Percentiles rank a stretch among this genome's conserved stretches.
Conservation (phyloP, 2,888 invertebrate genomes). For the Lissonota sp. region DNA sequence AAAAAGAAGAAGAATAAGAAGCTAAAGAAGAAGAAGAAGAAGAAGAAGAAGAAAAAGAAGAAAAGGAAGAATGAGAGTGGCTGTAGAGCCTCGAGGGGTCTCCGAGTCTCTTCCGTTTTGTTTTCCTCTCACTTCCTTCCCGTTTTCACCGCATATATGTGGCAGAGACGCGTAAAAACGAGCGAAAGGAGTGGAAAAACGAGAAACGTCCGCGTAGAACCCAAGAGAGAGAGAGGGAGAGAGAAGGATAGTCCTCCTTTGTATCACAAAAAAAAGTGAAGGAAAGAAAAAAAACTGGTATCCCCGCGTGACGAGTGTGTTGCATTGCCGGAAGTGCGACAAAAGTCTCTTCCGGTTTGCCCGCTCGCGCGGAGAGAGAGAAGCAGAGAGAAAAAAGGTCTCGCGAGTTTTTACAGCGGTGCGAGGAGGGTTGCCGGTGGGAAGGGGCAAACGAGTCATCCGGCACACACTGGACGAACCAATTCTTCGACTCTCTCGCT, state of each 20-base stretch:
- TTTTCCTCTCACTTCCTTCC: conserved; percentile 62
- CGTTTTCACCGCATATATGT: conserved; percentile 43
- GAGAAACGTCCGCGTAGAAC: not conserved
- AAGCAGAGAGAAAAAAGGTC: conserved; percentile 3
- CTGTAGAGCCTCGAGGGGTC: conserved; percentile 16
- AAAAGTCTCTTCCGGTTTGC: conserved; percentile 55
- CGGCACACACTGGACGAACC: conserved; percentile 79
- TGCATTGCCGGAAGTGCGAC: conserved; percentile 52
- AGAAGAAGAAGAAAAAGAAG: conserved; percentile 6
- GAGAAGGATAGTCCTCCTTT: not conserved
- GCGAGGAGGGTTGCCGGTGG: conserved; percentile 11
- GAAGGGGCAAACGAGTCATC: conserved; percentile 66
- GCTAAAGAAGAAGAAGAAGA: conserved; percentile 19
- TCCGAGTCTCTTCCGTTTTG: conserved; percentile 61
- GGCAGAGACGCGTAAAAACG: not conserved
- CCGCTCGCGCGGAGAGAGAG: not conserved
- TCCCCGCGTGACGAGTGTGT: conserved; percentile 11
- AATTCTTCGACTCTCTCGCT: conserved; percentile 72
- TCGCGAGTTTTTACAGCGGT: not conserved
- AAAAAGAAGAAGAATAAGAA: not conserved
- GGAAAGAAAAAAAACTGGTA: not conserved
- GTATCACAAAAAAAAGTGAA: not conserved
- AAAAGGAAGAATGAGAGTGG: conserved; percentile 1
- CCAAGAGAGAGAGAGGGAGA: not conserved
- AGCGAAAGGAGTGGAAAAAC: conserved; percentile 14